A percentile compares a stretch with the other conserved stretches of the same genome.
phyloP scores from a whole-genome alignment of 1,140 invertebrate genomes.

The Lepeophtheirus salmonis region DNA sequence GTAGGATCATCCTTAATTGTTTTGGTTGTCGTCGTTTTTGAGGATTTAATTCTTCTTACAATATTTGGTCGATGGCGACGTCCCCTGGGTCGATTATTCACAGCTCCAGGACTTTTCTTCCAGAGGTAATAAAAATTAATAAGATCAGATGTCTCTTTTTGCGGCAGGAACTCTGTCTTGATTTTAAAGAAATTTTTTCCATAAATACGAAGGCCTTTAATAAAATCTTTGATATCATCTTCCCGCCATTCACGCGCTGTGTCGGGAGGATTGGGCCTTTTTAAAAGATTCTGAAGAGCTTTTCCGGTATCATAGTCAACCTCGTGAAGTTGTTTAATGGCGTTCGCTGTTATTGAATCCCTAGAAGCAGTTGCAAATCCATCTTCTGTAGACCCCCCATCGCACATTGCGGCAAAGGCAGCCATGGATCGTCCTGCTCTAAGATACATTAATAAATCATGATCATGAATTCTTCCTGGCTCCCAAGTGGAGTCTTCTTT shows the following conservation, averaged over 20 bases:
- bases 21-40: slow-evolving; percentile 20
- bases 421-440: slow-evolving; percentile 84
- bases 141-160: slow-evolving; percentile 87
- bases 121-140: slow-evolving; percentile 98
- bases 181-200: slow-evolving; percentile 99
- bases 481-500: slow-evolving; percentile 81
- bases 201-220: slow-evolving; percentile 89
- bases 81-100: slow-evolving; percentile 55
- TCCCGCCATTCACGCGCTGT: slow-evolving; percentile 95
- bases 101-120: slow-evolving; percentile 99
- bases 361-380: slow-evolving; percentile 83
- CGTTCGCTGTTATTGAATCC: slow-evolving; percentile 95
- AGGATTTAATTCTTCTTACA: slow-evolving; percentile 61
- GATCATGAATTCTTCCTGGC: slow-evolving; percentile 69
- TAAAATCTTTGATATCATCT: slow-evolving; percentile 92
- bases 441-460: slow-evolving; percentile 90
- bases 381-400: slow-evolving; percentile 87
- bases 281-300: slow-evolving; percentile 83
- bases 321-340: slow-evolving; percentile 76
- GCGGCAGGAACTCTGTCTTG: slow-evolving; percentile 78
- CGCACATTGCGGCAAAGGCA: slow-evolving; percentile 91
- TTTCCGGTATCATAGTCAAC: slow-evolving; percentile 84
- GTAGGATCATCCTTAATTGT: slow-evolving; percentile 27
- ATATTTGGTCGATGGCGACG: slow-evolving; percentile 61
- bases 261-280: slow-evolving; percentile 76